Conservation (phyloP, 2,797 vertebrate genomes). For the Poecilia gillii region DNA sequence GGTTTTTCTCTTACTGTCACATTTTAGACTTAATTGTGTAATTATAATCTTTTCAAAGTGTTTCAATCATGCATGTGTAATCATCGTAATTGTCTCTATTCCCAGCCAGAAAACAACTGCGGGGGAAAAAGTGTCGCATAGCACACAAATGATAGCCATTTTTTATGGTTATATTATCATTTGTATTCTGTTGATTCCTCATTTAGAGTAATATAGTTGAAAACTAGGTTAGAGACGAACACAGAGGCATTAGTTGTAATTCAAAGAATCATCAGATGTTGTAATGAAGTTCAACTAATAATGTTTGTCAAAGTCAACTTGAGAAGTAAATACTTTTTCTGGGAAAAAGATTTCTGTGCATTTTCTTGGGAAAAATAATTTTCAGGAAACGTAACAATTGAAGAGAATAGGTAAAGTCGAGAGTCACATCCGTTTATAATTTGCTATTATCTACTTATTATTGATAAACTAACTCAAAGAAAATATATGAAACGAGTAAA, state of each 20-base stretch:
- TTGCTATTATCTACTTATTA: background rate
- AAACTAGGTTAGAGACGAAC: background rate
- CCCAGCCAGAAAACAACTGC: background rate
- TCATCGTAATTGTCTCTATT: conserved; percentile 4
- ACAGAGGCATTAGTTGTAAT: background rate
- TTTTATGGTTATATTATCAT: background rate
- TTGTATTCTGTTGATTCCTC: background rate
- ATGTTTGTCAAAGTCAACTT: background rate
- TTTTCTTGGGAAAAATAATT: background rate
- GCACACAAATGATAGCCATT: background rate
- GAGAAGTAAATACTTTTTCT: background rate
- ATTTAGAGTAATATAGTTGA: background rate
- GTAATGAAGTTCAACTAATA: background rate
- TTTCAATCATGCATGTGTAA: conserved; percentile 4
- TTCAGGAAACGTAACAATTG: background rate
- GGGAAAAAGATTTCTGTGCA: background rate
- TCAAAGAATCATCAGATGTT: background rate
- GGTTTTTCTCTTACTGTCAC: background rate
- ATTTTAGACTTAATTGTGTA: conserved; percentile 1
- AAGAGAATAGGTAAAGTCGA: background rate
- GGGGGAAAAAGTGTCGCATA: background rate
- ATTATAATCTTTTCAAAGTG: background rate
- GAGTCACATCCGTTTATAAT: background rate
- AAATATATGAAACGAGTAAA: background rate
- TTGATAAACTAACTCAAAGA: background rate